Conservation (phyloP, 1,140 invertebrate genomes). For the Euglossa dilemma region DNA sequence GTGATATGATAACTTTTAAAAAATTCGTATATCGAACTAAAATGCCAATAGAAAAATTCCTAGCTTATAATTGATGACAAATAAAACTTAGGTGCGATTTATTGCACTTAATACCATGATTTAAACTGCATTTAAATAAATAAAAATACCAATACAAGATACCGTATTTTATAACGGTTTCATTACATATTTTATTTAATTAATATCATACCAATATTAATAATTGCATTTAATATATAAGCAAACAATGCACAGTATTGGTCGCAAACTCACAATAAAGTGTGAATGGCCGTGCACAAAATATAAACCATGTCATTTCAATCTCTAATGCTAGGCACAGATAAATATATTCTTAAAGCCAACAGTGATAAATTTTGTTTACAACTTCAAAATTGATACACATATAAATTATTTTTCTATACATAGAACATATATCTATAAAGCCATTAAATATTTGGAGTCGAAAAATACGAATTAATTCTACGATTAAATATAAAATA, state of each 20-base stretch:
- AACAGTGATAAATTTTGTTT: slow-evolving; percentile 49
- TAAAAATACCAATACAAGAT: not conserved
- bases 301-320: slow-evolving; percentile 29
- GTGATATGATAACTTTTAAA: slow-evolving; percentile 23
- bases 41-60: not conserved
- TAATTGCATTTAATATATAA: slow-evolving; percentile 26
- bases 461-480: slow-evolving; percentile 3
- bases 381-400: slow-evolving; percentile 22
- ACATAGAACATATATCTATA: not conserved
- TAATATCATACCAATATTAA: not conserved
- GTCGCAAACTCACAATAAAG: slow-evolving; percentile 12
- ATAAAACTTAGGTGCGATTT: slow-evolving; percentile 1
- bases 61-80: not conserved
- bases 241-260: slow-evolving; percentile 17
- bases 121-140: slow-evolving; percentile 8
- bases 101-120: not conserved
- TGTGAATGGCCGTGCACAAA: slow-evolving; percentile 15
- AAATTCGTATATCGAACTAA: not conserved
- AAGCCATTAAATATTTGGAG: not conserved
- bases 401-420: slow-evolving; percentile 6
- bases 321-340: slow-evolving; percentile 37
- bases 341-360: slow-evolving; percentile 51
- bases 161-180: not conserved
- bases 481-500: slow-evolving; percentile 14
- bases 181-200: not conserved